Evolutionary conservation across 2,113 vertebrate genomes (phyloP), one percentile per base, ranked within the genome.

Genomic region (Melanotaenia duboulayi): DNA sequence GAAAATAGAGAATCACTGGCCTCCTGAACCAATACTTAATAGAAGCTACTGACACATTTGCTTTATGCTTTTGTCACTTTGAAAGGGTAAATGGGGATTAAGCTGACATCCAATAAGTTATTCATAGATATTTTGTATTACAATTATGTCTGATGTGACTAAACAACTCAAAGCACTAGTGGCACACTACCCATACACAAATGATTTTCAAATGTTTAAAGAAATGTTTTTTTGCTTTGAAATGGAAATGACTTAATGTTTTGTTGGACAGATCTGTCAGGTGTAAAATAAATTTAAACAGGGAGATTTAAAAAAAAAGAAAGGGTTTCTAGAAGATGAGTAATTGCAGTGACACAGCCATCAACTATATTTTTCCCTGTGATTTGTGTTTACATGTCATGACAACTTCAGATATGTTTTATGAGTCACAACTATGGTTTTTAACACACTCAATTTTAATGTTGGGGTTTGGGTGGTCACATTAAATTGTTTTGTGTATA

Each of bases 21-120:
- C 67, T 85, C 40, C 50, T 48, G 56, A 69, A 50, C 61, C 37
- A 20, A 65, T 56, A 48, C 51, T 63, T 23, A 81, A 75, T 14
- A 66, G 44, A 68, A 64, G 37, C 57, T 69, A 13, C 4, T 74
- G 69, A 74, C 50, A 68, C 14, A 1, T 23, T 66, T n/a, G 39
- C 64, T 64, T 62, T 65, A 57, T 54, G 56, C 79, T 65, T 83
- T 84, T 88, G 78, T 88, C 82, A 85, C 84, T 81, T 77, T 24
- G 40, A 46, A 68, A 71, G 70, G 65, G 75, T 75, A 85, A 86
- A 84, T 42, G 49, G 58, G 73, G 82, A 79, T 90, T 87, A 86
- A 76, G 61, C 44, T 83, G 83, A 83, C 76, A 78, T 75, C 71
- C 74, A 59, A 89, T 92, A 78, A 84, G 91, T 89, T 68, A 90